A percentile compares a stretch with the other conserved stretches of the same genome.
Conservation (phyloP, 2,113 vertebrate genomes). For the Oncorhynchus gorbuscha region DNA sequence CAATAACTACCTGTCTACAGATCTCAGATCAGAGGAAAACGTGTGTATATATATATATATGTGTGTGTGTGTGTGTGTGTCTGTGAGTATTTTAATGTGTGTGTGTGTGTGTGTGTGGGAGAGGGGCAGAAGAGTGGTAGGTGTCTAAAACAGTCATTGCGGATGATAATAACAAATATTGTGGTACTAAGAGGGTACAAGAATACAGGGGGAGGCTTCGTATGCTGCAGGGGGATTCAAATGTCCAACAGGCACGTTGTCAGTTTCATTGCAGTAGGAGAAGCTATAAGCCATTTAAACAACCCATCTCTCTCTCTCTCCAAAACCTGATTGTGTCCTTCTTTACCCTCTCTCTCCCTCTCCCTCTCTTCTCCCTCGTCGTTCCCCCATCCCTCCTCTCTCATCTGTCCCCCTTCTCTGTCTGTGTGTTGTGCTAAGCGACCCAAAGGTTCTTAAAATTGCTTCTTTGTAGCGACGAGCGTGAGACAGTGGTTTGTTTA, state of each 20-base stretch:
- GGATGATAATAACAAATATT: slow-evolving; percentile 25
- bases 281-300: neutral
- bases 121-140: no score
- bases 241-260: neutral
- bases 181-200: neutral
- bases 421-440: slow-evolving; percentile 54
- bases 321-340: neutral
- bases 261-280: neutral
- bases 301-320: neutral
- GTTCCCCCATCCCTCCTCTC: neutral
- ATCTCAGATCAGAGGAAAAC: slow-evolving; percentile 18
- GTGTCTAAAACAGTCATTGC: slow-evolving; percentile 1
- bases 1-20: slow-evolving; percentile 59
- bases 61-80: no score
- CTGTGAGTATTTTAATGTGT: fast-evolving
- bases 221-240: neutral
- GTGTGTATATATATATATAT: no score
- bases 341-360: neutral
- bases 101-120: no score
- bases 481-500: slow-evolving; percentile 56
- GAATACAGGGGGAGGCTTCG: no score
- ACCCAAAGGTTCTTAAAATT: slow-evolving; percentile 63
- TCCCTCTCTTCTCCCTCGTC: neutral
- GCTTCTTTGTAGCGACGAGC: slow-evolving; percentile 55
- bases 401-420: slow-evolving; percentile 8